Evolutionary conservation across 2,797 vertebrate species (phyloP).

Genomic region (Yasuhikotakia modesta): DNA sequence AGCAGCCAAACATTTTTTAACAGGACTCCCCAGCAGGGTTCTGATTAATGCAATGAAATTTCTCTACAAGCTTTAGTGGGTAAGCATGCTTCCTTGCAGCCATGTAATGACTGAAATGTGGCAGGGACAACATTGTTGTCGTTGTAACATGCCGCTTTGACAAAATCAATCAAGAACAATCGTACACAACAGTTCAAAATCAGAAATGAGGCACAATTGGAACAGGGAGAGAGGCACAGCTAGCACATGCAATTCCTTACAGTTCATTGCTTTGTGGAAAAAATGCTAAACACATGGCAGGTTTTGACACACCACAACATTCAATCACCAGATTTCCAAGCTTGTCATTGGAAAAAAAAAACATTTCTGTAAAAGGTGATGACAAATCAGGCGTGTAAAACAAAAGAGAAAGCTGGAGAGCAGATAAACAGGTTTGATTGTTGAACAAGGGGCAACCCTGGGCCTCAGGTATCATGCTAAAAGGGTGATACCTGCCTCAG

Average conservation of each 20-base stretch:
- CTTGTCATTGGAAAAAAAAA: conserved; percentile 25
- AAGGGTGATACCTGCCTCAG: conserved; percentile 28
- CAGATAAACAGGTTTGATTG: conserved; percentile 59
- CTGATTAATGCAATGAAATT: conserved; percentile 65
- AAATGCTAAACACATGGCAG: conserved; percentile 38
- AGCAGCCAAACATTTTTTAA: conserved; percentile 49
- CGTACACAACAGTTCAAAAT: neutral
- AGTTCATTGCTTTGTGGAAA: conserved; percentile 58
- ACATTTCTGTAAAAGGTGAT: conserved; percentile 17
- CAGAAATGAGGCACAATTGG: conserved; percentile 5
- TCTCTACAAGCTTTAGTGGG: conserved; percentile 33
- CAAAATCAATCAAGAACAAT: neutral
- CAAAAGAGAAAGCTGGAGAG: conserved; percentile 16
- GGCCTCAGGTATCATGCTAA: conserved; percentile 26
- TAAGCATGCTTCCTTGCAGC: conserved; percentile 45
- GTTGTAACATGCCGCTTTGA: neutral
- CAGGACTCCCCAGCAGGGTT: conserved; percentile 44
- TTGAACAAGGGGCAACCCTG: conserved; percentile 5
- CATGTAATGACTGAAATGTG: conserved; percentile 38
- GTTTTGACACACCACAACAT: conserved; percentile 33
- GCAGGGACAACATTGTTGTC: conserved; percentile 7
- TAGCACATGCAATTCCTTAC: conserved; percentile 35
- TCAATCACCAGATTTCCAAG: conserved; percentile 39
- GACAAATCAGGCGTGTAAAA: conserved; percentile 50
- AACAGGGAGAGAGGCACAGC: neutral